Conservation (phyloP, 2,797 vertebrate genomes). For the Ctenochaetus hawaiiensis region DNA sequence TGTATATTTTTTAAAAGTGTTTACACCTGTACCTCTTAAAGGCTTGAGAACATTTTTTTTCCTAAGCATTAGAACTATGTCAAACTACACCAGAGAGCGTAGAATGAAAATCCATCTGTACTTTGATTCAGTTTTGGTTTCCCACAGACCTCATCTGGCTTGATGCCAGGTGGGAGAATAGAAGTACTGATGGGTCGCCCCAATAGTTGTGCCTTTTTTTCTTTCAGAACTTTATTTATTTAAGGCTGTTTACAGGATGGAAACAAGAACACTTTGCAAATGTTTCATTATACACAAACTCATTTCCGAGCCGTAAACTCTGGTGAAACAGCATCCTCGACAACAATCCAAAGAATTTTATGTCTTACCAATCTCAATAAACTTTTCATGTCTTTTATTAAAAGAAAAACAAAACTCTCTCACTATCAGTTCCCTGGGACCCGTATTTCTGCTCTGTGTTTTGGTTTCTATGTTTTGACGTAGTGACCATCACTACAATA, state of each 20-base stretch:
- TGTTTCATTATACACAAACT: conserved; percentile 26
- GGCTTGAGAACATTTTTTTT: conserved; percentile 1
- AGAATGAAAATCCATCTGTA: background rate
- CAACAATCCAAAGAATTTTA: background rate
- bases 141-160: conserved; percentile 64
- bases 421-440: background rate
- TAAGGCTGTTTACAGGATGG: conserved; percentile 53
- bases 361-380: background rate
- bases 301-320: conserved; percentile 26
- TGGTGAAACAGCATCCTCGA: conserved; percentile 8
- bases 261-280: conserved; percentile 26
- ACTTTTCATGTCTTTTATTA: background rate
- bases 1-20: conserved; percentile 4
- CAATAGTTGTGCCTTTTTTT: conserved; percentile 23
- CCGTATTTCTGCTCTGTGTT: background rate
- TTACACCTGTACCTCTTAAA: background rate
- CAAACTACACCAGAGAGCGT: background rate
- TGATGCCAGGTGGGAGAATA: conserved; percentile 47
- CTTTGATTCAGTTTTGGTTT: conserved; percentile 49
- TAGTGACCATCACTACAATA: background rate
- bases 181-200: conserved; percentile 33
- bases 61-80: background rate
- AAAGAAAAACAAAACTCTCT: background rate
- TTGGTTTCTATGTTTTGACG: conserved; percentile 12
- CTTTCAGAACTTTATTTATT: conserved; percentile 64